Evolutionary conservation across 2,888 invertebrate genomes (phyloP).

Genomic region (Plutella xylostella): DNA sequence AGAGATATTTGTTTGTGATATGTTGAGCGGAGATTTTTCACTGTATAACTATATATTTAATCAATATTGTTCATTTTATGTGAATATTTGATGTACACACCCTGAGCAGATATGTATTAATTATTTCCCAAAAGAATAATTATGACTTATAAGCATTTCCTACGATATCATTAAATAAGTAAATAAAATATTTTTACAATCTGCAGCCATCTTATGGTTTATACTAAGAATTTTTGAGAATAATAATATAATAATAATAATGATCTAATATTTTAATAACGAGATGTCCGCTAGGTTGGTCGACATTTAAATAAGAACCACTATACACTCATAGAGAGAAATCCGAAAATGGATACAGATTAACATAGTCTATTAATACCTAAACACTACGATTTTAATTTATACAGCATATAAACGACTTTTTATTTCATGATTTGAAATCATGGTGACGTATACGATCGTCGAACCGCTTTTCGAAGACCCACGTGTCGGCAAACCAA

Average conservation of each 20-base stretch:
- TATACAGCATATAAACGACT: slow-evolving; percentile 62
- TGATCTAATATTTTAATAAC: slow-evolving; percentile 61
- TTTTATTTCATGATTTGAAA: slow-evolving; percentile 60
- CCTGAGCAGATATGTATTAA: slow-evolving; percentile 56
- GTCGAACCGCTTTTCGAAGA: slow-evolving; percentile 56
- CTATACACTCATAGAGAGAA: slow-evolving; percentile 70
- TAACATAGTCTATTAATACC: slow-evolving; percentile 66
- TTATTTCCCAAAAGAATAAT: slow-evolving; percentile 31
- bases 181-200: slow-evolving; percentile 64
- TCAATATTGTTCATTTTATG: slow-evolving; percentile 20
- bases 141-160: slow-evolving; percentile 55
- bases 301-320: slow-evolving; percentile 68
- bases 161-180: slow-evolving; percentile 46
- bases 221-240: slow-evolving; percentile 42
- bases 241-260: slow-evolving; percentile 46
- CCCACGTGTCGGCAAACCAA: slow-evolving; percentile 28
- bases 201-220: slow-evolving; percentile 68
- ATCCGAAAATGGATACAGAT: slow-evolving; percentile 68
- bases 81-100: slow-evolving; percentile 24
- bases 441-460: slow-evolving; percentile 67
- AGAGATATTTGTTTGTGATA: slow-evolving; percentile 53
- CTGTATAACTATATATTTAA: background rate
- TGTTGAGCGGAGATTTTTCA: slow-evolving; percentile 34
- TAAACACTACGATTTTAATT: slow-evolving; percentile 49
- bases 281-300: slow-evolving; percentile 68